Evolutionary conservation across 2,797 vertebrate species (phyloP).

Genomic region (Dromococcyx pavoninus): DNA sequence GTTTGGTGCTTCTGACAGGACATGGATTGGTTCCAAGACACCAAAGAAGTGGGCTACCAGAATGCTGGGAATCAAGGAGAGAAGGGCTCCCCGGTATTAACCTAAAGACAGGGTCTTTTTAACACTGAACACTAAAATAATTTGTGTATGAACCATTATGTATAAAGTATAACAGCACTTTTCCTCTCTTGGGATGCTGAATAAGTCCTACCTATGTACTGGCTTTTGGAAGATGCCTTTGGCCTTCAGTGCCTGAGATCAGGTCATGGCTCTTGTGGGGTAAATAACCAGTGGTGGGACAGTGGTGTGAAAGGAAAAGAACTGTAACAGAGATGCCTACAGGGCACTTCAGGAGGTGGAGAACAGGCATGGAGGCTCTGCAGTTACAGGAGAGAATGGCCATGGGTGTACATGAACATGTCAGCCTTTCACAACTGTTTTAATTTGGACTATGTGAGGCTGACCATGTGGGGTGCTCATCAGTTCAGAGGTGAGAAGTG

Average conservation of each 20-base stretch:
- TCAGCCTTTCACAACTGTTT: background rate
- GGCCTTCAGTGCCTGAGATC: background rate
- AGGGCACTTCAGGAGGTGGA: background rate
- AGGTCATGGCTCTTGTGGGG: background rate
- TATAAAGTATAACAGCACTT: background rate
- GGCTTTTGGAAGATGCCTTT: background rate
- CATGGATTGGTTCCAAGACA: background rate
- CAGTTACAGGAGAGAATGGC: background rate
- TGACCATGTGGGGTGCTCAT: background rate
- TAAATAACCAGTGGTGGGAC: background rate
- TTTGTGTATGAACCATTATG: background rate
- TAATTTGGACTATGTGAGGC: background rate
- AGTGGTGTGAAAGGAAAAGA: background rate
- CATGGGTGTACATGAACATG: too few relatives aligned
- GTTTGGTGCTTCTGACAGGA: background rate
- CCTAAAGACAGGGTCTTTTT: background rate
- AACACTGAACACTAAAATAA: background rate
- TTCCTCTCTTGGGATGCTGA: background rate
- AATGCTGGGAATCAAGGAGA: background rate
- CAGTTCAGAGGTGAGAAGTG: background rate
- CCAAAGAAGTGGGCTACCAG: background rate
- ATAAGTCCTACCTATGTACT: rapidly evolving
- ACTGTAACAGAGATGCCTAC: background rate
- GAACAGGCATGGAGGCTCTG: background rate
- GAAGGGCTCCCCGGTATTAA: background rate